A percentile compares a stretch with the other conserved stretches of the same genome.
These are phyloP conservation scores for Psix sp. DNA, from an alignment of 1,140 invertebrate species.

Conservation along the genomic window DNA sequence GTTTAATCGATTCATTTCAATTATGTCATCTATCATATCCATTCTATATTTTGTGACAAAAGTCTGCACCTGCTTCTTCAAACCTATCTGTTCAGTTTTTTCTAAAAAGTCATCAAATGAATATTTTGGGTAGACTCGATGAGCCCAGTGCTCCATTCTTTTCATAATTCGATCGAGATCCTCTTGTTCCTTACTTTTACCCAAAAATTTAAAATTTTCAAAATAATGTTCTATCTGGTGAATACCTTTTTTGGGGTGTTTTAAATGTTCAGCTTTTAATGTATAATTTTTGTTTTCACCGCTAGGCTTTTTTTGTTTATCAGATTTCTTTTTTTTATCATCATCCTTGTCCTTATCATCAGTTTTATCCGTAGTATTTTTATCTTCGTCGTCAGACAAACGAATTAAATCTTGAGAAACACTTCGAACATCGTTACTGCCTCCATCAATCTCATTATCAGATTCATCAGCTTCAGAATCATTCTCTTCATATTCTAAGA, in stretches of 20 bases:
- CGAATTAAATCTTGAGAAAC: neutral
- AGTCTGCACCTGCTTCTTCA: slow-evolving; percentile 82
- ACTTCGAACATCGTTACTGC: neutral
- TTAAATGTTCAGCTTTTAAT: slow-evolving; percentile 79
- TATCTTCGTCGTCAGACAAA: slow-evolving; percentile 8
- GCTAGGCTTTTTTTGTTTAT: slow-evolving; percentile 14
- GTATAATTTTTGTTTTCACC: slow-evolving; percentile 7
- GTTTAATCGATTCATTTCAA: too few relatives aligned
- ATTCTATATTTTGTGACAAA: slow-evolving; percentile 80
- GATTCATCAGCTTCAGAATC: slow-evolving; percentile 17
- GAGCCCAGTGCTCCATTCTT: slow-evolving; percentile 93
- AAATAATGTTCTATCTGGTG: slow-evolving; percentile 87
- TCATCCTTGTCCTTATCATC: slow-evolving; percentile 31
- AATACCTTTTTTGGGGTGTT: slow-evolving; percentile 85
- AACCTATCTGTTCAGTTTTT: slow-evolving; percentile 88
- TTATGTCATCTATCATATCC: slow-evolving; percentile 77
- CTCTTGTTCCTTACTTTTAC: slow-evolving; percentile 88
- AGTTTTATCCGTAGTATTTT: neutral
- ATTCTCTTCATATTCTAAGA: slow-evolving; percentile 59
- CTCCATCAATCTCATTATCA: neutral
- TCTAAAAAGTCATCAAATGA: slow-evolving; percentile 90
- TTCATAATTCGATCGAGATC: slow-evolving; percentile 90
- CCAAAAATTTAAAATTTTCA: slow-evolving; percentile 89
- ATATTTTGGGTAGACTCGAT: slow-evolving; percentile 91
- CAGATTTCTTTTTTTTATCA: neutral